Evolutionary conservation across 2,113 vertebrate genomes (phyloP).

Genomic region (Pipra filicauda): DNA sequence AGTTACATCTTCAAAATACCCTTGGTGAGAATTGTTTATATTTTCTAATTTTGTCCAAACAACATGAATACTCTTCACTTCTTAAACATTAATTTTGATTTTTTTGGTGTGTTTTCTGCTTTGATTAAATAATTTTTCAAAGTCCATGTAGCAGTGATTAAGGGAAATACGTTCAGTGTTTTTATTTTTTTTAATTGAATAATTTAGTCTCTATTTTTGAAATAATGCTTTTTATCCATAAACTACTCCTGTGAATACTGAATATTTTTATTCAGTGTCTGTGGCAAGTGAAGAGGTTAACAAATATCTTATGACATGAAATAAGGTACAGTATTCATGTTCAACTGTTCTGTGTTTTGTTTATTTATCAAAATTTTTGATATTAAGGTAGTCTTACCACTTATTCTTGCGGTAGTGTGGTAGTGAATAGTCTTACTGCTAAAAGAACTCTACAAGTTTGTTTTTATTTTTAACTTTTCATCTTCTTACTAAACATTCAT

Average conservation of each 20-base stretch:
- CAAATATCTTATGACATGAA: not conserved
- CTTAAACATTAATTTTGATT: not conserved
- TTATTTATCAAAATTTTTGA: not conserved
- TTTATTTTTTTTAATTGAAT: not conserved
- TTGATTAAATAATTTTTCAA: not conserved
- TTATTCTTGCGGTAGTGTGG: accelerated
- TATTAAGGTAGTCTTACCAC: not conserved
- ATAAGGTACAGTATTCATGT: not conserved
- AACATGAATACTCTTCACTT: not conserved
- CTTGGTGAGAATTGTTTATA: not conserved
- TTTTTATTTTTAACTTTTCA: not conserved
- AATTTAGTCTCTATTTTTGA: not conserved
- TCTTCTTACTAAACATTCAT: not conserved
- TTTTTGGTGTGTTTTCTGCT: not conserved
- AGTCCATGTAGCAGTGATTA: not conserved
- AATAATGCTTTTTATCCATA: not conserved
- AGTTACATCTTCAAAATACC: not conserved
- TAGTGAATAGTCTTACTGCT: not conserved
- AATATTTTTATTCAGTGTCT: not conserved
- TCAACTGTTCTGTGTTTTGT: not conserved
- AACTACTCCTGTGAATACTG: not conserved
- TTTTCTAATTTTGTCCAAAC: not conserved
- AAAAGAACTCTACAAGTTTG: not conserved
- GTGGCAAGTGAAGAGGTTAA: not conserved
- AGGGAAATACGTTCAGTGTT: not conserved